phyloP scores from a whole-genome alignment of 1,140 invertebrate genomes.

The Sinonovacula constricta region DNA sequence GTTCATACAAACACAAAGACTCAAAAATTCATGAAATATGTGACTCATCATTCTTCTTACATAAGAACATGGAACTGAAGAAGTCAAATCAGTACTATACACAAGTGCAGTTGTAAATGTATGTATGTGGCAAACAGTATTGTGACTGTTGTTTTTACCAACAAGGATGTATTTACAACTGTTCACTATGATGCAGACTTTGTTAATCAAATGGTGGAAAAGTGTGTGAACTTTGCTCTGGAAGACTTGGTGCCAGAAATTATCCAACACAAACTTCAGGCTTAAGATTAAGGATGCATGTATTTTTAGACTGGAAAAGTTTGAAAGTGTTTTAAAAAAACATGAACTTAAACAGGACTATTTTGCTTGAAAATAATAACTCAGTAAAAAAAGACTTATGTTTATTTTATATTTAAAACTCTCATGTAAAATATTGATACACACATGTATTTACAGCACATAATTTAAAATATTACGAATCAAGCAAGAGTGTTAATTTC shows the following conservation, averaged over 20 bases:
- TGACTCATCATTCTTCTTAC: constrained; percentile 15
- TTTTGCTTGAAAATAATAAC: too few relatives aligned
- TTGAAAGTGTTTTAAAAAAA: too few relatives aligned
- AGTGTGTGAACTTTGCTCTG: constrained; percentile 6
- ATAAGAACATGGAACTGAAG: constrained; percentile 1
- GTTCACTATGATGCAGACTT: constrained; percentile 8
- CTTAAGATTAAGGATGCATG: too few relatives aligned
- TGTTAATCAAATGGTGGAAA: constrained; percentile 4
- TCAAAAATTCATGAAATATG: constrained; percentile 2
- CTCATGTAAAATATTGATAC: too few relatives aligned
- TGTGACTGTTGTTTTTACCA: constrained; percentile 22
- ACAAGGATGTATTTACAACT: not conserved
- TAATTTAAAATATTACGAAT: too few relatives aligned
- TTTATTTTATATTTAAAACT: too few relatives aligned
- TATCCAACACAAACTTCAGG: not conserved
- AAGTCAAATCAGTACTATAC: constrained; percentile 17
- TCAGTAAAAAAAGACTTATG: too few relatives aligned
- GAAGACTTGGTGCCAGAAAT: constrained; percentile 8
- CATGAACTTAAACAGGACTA: too few relatives aligned
- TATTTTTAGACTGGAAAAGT: too few relatives aligned
- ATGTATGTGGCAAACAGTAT: constrained; percentile 24
- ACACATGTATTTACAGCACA: too few relatives aligned
- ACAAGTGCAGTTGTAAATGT: constrained; percentile 46
- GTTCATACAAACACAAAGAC: constrained; percentile 34
- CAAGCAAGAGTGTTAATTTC: too few relatives aligned